A percentile compares a stretch with the other conserved stretches of the same genome.
Conservation (phyloP, 2,888 invertebrate species). For the Cremastinae sp. region DNA sequence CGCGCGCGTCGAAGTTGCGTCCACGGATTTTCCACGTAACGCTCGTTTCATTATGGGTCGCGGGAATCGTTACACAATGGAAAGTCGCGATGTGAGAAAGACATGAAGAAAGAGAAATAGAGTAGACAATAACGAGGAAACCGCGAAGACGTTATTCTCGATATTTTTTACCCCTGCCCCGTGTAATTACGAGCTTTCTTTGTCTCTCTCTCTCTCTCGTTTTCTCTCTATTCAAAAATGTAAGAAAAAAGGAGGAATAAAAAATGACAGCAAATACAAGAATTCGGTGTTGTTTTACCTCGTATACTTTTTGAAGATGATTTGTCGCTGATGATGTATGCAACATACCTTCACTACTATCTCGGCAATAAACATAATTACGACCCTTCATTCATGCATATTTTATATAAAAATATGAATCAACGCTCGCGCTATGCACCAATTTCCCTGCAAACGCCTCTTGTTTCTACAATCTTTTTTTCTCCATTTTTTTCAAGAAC, state of each 20-base stretch:
- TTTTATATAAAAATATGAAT: slow-evolving; percentile 10
- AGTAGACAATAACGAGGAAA: slow-evolving; percentile 64
- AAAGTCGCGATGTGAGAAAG: slow-evolving; percentile 62
- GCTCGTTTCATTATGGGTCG: slow-evolving; percentile 62
- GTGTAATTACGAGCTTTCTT: slow-evolving; percentile 51
- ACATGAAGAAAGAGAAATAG: slow-evolving; percentile 55
- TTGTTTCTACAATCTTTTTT: slow-evolving; percentile 14
- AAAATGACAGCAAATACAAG: slow-evolving; percentile 19
- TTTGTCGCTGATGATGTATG: slow-evolving; percentile 37
- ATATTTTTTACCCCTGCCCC: slow-evolving; percentile 32
- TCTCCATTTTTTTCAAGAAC: slow-evolving; percentile 1
- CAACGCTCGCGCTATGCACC: not conserved
- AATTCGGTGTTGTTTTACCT: not conserved
- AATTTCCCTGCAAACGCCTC: slow-evolving; percentile 41
- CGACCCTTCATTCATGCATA: not conserved
- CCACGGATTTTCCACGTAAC: slow-evolving; percentile 59
- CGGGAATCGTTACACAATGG: slow-evolving; percentile 67
- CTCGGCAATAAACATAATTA: not conserved
- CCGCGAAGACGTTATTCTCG: slow-evolving; percentile 48
- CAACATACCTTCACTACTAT: slow-evolving; percentile 11
- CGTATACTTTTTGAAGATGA: slow-evolving; percentile 41
- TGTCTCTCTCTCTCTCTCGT: no score
- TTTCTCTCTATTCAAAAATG: slow-evolving; percentile 24
- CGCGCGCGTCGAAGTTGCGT: slow-evolving; percentile 24
- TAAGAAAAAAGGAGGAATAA: slow-evolving; percentile 29